Evolutionary conservation across 2,797 vertebrate genomes (phyloP).

Genomic region (Pseudochaenichthys georgianus): DNA sequence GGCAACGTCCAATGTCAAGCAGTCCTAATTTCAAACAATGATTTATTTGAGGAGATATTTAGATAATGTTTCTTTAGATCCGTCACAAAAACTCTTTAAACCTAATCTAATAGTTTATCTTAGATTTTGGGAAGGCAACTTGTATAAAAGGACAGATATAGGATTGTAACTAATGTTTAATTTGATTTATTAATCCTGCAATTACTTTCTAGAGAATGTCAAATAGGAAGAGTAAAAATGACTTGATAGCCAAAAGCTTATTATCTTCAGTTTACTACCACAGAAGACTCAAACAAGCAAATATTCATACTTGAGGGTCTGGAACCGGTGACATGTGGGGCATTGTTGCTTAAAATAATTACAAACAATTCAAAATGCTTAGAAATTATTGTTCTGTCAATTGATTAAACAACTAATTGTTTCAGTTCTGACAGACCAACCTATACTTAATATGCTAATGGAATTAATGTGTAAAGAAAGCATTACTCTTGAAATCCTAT

Average conservation of each 20-base stretch:
- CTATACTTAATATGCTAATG: background rate
- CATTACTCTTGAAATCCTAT: background rate
- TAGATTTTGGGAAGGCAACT: background rate
- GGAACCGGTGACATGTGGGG: background rate
- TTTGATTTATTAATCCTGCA: background rate
- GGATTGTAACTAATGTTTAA: background rate
- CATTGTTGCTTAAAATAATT: background rate
- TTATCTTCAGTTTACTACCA: background rate
- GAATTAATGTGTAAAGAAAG: background rate
- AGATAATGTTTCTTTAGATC: background rate
- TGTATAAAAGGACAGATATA: background rate
- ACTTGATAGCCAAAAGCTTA: background rate
- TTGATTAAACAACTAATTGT: background rate
- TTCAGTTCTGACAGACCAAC: background rate
- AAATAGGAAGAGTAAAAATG: background rate
- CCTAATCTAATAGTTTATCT: background rate
- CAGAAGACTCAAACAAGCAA: background rate
- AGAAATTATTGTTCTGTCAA: background rate
- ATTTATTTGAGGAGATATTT: too few relatives aligned
- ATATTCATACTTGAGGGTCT: background rate
- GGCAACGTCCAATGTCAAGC: too few relatives aligned
- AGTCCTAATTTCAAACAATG: too few relatives aligned
- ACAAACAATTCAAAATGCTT: background rate
- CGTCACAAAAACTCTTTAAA: background rate
- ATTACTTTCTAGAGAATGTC: background rate